Evolutionary conservation across 2,113 vertebrate species (phyloP).

Genomic region (Sula dactylatra): DNA sequence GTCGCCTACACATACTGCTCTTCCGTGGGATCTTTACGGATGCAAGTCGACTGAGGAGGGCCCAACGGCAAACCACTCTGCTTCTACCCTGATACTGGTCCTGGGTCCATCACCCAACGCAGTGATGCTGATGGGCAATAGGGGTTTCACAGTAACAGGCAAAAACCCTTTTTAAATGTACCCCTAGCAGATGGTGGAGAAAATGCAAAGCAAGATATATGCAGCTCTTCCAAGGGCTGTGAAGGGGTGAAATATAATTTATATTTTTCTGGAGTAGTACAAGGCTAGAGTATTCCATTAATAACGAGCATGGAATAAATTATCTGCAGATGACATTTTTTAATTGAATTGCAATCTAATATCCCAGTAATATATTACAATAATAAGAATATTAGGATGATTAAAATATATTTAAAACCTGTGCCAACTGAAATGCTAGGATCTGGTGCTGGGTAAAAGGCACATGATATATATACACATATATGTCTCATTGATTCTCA

Average conservation of each 20-base stretch:
- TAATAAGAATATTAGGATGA: conserved; percentile 69
- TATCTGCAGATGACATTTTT: conserved; percentile 56
- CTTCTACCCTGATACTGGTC: background rate
- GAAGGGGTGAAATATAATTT: background rate
- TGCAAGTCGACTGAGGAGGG: background rate
- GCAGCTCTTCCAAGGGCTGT: background rate
- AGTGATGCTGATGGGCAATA: accelerated
- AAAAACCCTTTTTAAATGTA: background rate
- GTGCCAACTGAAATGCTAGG: conserved; percentile 48
- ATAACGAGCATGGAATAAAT: conserved; percentile 48
- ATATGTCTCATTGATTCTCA: background rate
- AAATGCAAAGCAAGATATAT: background rate
- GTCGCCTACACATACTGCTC: background rate
- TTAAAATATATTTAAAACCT: conserved; percentile 66
- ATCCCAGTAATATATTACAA: conserved; percentile 62
- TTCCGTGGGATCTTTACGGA: background rate
- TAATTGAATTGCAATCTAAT: conserved; percentile 70
- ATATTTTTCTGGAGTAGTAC: background rate
- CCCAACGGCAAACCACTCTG: background rate
- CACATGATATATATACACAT: background rate
- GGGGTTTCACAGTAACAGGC: background rate
- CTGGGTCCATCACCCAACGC: background rate
- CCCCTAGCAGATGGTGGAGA: background rate
- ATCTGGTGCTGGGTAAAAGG: conserved; percentile 2
- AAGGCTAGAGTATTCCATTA: conserved; percentile 35